Evolutionary conservation across 30 jellyfish, hydroid and myxozoan genomes (phyloP).

Genomic region (Aurelia coerulea): DNA sequence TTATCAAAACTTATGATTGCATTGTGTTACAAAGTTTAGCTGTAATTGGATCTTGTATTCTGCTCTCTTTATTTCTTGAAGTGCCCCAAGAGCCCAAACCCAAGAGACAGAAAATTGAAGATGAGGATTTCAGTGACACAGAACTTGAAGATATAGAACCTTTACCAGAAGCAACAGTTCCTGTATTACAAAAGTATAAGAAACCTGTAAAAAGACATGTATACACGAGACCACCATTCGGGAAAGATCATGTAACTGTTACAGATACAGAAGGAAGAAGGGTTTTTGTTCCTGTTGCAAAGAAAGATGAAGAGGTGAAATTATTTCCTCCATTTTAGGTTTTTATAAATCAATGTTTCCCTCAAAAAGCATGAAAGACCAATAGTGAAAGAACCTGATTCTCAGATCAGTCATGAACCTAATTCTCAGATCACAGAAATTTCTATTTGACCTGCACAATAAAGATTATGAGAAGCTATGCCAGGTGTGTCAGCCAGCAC

Average conservation of each 20-base stretch:
- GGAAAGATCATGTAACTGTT: conserved; percentile 62
- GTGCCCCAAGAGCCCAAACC: conserved; percentile 12
- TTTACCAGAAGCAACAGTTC: background rate
- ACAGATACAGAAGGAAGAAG: conserved; percentile 86
- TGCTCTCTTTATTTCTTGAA: background rate
- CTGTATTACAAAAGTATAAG: background rate
- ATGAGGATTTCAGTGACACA: background rate
- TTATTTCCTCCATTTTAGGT: background rate
- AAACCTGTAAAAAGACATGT: conserved; percentile 52
- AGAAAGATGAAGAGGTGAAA: conserved; percentile 20
- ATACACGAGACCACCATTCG: conserved; percentile 63
- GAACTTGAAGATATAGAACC: conserved; percentile 1
- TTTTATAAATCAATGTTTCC: background rate
- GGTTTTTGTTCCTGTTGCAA: conserved; percentile 45
- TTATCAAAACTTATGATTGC: too few relatives aligned
- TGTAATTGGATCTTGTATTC: too few relatives aligned
- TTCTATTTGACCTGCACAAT: too few relatives aligned
- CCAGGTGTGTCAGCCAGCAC: too few relatives aligned
- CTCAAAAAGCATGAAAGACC: background rate
- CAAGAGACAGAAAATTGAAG: conserved; percentile 37
- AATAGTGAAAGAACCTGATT: too few relatives aligned
- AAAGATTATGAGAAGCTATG: too few relatives aligned
- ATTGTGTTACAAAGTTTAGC: too few relatives aligned
- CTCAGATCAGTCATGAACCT: too few relatives aligned
- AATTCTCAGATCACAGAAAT: too few relatives aligned